Evolutionary conservation across 2,888 invertebrate genomes (phyloP).

Genomic region (Troilus luridus): DNA sequence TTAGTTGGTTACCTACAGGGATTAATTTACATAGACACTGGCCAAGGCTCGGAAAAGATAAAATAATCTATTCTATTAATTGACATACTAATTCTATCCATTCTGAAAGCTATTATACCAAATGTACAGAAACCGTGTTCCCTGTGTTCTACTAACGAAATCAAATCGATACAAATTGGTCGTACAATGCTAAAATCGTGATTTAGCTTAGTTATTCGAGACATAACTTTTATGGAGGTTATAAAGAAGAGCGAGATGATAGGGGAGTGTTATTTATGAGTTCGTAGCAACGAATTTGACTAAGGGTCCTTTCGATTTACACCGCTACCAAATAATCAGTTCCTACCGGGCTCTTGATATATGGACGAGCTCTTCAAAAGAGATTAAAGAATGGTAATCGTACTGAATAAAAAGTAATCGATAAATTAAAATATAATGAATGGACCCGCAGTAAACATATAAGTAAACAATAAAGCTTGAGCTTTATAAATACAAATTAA

Average conservation of each 20-base stretch:
- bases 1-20: neutral
- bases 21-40: neutral
- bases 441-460: neutral
- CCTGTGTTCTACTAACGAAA: neutral
- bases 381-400: neutral
- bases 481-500: no score
- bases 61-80: neutral
- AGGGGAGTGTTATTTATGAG: constrained; percentile 4
- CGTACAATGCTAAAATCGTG: neutral
- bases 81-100: neutral
- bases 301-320: neutral
- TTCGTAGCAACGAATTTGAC: neutral
- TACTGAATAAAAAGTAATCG: neutral
- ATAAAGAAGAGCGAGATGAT: neutral
- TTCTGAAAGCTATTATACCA: neutral
- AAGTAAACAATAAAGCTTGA: no score
- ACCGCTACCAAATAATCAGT: neutral
- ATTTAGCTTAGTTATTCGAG: constrained; percentile 24
- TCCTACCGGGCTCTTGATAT: neutral
- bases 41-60: neutral
- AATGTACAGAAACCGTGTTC: constrained; percentile 5
- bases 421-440: neutral
- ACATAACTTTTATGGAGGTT: neutral
- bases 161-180: constrained; percentile 4
- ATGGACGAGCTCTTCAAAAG: neutral